These are phyloP conservation scores for Montifringilla adamsi DNA, from an alignment of 2,113 vertebrate genomes.

Conservation along the genomic window DNA sequence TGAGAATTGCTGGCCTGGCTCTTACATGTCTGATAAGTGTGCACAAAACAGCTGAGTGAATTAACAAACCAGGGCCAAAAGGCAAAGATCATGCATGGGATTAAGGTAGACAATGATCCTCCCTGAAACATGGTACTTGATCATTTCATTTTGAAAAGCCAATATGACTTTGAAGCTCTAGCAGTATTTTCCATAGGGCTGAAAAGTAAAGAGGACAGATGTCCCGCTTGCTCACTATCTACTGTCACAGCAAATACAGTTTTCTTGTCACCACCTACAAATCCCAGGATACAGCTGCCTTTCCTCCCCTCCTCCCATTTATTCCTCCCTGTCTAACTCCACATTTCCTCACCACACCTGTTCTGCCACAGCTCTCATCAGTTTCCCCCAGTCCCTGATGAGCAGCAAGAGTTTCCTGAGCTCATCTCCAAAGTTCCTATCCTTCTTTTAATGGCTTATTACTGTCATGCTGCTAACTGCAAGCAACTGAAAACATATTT, in stretches of 20 bases:
- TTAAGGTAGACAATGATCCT: not conserved
- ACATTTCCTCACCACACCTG: slow-evolving; percentile 6
- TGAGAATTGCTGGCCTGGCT: slow-evolving; percentile 42
- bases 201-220: slow-evolving; percentile 41
- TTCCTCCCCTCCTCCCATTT: not conserved
- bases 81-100: slow-evolving; percentile 5
- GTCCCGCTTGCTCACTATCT: not conserved
- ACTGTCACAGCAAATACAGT: slow-evolving; percentile 9
- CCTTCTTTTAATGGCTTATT: not conserved
- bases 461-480: not conserved
- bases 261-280: slow-evolving; percentile 52
- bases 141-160: not conserved
- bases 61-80: slow-evolving; percentile 40
- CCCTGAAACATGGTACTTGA: not conserved
- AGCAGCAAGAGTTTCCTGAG: not conserved
- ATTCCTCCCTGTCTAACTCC: not conserved
- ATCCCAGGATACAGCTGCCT: slow-evolving; percentile 3
- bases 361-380: not conserved
- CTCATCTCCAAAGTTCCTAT: not conserved
- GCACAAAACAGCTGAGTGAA: not conserved
- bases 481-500: not conserved
- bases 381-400: not conserved
- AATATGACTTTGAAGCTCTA: not conserved
- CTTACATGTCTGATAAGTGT: slow-evolving; percentile 17
- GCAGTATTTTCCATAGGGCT: not conserved